Evolutionary conservation across 1,140 invertebrate genomes (phyloP), one percentile per base, ranked within the genome.

Genomic region (Vanessa tameamea): DNA sequence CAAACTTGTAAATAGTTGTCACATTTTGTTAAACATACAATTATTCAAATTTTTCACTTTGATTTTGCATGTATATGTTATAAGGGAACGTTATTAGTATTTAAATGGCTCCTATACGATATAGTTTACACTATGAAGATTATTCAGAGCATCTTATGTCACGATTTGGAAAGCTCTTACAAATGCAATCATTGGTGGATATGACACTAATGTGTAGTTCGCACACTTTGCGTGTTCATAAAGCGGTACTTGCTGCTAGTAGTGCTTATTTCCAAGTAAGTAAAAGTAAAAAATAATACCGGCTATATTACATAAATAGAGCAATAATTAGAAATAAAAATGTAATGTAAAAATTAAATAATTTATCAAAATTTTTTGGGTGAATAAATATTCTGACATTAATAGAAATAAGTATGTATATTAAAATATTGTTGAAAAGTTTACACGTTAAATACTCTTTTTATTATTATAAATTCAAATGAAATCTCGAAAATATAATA

Each of bases 241-340:
- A 94, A 87, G 91, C 94, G 20, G 95, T 95, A 53, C 93, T 95
- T 23, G 94, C 94, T 55, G 94, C 95, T 65, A 91, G 88, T 78
- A 95, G 94, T 82, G 94, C 94, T 66, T 95, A 95, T 84, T 95
- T 95, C 87, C 93, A 94, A 86, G 94, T 94, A 85, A 81, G 65
- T 79, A 77, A 64, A 64, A 55, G 20, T 50, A 47, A 31, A 66
- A 69, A 51, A 3, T 26, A 8, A 31, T 47, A 4, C 48, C 61
- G 37, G 9, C 37, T 11, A 11, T 31, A 31, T 43, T 43, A 43
- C 9, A 43, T 6, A 43, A 43, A 43, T 6, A 6, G 8, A 5
- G 31, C 4, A 37, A 37, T 37, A 0, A 9, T 9, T 43, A 43
- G 1, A 43, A 11, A 43, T 9, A 9, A 43, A 43, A 1, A 43